Conservation (phyloP, 2,113 vertebrate genomes). For the Istiophorus platypterus region DNA sequence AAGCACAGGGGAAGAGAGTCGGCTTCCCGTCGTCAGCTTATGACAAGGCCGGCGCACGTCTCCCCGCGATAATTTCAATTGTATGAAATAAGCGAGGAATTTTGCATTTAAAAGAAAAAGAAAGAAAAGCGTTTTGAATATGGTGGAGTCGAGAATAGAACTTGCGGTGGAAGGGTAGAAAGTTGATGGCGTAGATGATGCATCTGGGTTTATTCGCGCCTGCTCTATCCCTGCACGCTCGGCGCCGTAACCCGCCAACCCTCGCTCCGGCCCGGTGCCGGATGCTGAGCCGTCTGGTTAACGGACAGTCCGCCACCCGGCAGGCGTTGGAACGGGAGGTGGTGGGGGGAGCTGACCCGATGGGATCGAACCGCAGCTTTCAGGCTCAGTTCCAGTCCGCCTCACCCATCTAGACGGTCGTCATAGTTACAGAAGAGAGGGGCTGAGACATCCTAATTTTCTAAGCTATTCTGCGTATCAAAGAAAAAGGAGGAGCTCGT, state of each 20-base stretch:
- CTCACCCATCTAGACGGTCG: background rate
- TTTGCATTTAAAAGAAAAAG: slow-evolving; percentile 50
- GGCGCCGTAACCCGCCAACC: slow-evolving; percentile 4
- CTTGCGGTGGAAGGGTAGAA: slow-evolving; percentile 7
- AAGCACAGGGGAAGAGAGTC: slow-evolving; percentile 65
- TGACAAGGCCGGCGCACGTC: slow-evolving; percentile 42
- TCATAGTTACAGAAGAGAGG: background rate
- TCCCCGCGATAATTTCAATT: slow-evolving; percentile 63
- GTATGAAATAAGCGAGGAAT: slow-evolving; percentile 47
- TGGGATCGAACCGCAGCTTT: slow-evolving; percentile 20
- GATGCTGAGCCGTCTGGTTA: slow-evolving; percentile 58
- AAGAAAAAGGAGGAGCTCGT: background rate
- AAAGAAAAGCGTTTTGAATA: background rate
- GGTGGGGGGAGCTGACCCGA: slow-evolving; percentile 14
- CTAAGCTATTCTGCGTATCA: background rate
- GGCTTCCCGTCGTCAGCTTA: slow-evolving; percentile 38
- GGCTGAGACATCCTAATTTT: background rate
- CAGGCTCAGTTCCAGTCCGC: slow-evolving; percentile 1
- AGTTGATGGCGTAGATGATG: background rate
- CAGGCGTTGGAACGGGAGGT: slow-evolving; percentile 9
- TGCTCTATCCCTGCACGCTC: background rate
- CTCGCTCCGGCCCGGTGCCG: slow-evolving; percentile 21
- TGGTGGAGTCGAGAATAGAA: slow-evolving; percentile 8
- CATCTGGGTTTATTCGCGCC: background rate
- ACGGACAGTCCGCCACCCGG: slow-evolving; percentile 47